These are phyloP conservation scores for Danio rerio DNA, from an alignment of 2,113 vertebrate genomes.

Conservation along the genomic window GRCz12tu NC_133189.1:38042001-38042500, in stretches of 20 bases:
- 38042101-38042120: conserved; percentile 68
- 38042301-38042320: conserved; percentile 84
- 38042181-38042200: conserved; percentile 75
- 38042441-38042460: conserved; percentile 96
- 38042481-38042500: background rate
- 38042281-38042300: conserved; percentile 90
- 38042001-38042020: conserved; percentile 50
- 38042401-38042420: conserved; percentile 88
- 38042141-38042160: conserved; percentile 70
- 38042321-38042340: conserved; percentile 84
- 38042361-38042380: conserved; percentile 90
- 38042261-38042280: conserved; percentile 89
- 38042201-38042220: conserved; percentile 48
- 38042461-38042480: conserved; percentile 72
- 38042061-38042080: conserved; percentile 73
- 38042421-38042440: conserved; percentile 88
- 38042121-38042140: conserved; percentile 69
- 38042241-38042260: conserved; percentile 69
- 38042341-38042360: conserved; percentile 88
- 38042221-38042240: conserved; percentile 36
- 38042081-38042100: conserved; percentile 76
- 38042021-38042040: conserved; percentile 46
- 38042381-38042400: conserved; percentile 90
- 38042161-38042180: conserved; percentile 69
- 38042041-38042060: conserved; percentile 41